Base-by-base conservation (phyloP, 2,888 invertebrate species). In the Strigamia crassipes region DNA sequence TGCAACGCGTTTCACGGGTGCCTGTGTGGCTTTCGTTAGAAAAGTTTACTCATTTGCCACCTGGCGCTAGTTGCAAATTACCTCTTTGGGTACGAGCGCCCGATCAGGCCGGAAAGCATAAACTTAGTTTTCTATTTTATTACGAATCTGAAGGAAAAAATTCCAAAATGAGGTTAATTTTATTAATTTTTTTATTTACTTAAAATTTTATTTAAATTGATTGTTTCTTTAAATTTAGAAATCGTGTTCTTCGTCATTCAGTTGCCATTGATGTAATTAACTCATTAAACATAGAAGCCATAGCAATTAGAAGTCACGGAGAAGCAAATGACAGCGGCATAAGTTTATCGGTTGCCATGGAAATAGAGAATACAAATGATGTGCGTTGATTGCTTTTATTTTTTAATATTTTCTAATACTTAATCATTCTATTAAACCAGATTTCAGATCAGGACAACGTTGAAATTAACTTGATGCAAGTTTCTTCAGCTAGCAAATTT, bases 31-130 rank as follows among this genome's bases (percentile, higher is more conserved):
- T 80, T 46, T 80, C 84, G 61, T 12, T n/a, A 23, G 61, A 66
- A 18, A 21, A 66, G 13, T n/a, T 12, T 18, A 23, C 18, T 21
- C 61, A 66, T 86, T 88, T 92, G 85, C 87, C 90, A 84, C 89
- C 92, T 82, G 89, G 91, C 84, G 87, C 90, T 85, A 87, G 89
- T 83, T 88, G 89, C 86, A 89, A 88, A 79, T 87, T 91, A 83
- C 89, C 90, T 23, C 89, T 93, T 86, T 94, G 92, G 92, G 88
- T 94, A 27, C 91, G 92, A 85, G 93, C 93, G 0, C 92, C 93
- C 0, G 91, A 91, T 84, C 88, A 89, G 73, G 91, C 91, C 80
- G 93, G 93, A 1, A 88, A 89, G 31, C 91, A 92, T 84, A 88
- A 89, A 5, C 87, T 94, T 73, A 91, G 94, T 86, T 88, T 94